Evolutionary conservation across 2,797 vertebrate genomes (phyloP).

Genomic region (Helarctos malayanus): DNA sequence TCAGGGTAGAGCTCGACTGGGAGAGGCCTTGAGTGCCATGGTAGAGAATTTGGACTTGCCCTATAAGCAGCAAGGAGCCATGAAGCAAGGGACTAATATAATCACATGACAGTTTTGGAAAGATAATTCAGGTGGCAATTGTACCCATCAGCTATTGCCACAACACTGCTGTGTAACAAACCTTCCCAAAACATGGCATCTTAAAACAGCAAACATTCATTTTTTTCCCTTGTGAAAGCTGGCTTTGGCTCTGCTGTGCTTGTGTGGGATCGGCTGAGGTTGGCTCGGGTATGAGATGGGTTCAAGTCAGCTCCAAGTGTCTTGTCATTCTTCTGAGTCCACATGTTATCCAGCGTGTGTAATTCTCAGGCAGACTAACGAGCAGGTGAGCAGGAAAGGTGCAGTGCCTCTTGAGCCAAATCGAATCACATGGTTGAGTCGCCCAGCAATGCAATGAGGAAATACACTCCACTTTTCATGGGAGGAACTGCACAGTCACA

Average conservation of each 20-base stretch:
- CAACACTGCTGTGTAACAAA: conserved; percentile 49
- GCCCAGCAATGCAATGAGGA: neutral
- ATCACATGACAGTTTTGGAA: neutral
- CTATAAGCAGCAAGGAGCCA: neutral
- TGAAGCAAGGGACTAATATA: conserved; percentile 11
- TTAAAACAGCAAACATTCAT: neutral
- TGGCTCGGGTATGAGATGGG: neutral
- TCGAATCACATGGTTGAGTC: neutral
- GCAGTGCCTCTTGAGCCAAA: neutral
- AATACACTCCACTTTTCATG: neutral
- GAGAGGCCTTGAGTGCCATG: neutral
- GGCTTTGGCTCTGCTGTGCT: neutral
- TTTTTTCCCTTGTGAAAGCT: neutral
- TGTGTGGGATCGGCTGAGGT: neutral
- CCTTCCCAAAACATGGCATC: neutral
- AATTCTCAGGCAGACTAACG: neutral
- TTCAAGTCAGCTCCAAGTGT: neutral
- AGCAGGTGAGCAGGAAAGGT: neutral
- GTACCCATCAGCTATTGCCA: conserved; percentile 8
- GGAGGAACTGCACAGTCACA: neutral
- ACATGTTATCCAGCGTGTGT: neutral
- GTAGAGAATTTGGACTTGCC: neutral
- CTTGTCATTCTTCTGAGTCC: neutral
- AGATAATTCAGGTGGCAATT: neutral
- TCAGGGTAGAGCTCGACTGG: neutral